A percentile compares a stretch with the other conserved stretches of the same genome.
phyloP scores from a whole-genome alignment of 2,797 vertebrate genomes.

The Danio jaintianensis region DNA sequence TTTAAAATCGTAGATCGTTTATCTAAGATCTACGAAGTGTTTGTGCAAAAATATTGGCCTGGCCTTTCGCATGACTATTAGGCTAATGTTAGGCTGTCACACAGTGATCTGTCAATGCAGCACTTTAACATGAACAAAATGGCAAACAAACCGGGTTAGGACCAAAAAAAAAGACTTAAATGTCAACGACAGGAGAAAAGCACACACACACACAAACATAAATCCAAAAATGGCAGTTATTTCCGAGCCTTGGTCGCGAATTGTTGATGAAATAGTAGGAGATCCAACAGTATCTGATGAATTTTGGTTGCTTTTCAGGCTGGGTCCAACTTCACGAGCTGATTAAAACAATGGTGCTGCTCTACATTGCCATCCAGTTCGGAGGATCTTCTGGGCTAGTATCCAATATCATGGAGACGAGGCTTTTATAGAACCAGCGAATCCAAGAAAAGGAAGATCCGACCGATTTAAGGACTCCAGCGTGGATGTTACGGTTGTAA shows the following conservation, averaged over 20 bases:
- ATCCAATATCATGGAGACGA: not conserved
- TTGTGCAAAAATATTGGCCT: not conserved
- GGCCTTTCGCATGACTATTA: not conserved
- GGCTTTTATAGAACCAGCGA: not conserved
- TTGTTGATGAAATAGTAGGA: not conserved
- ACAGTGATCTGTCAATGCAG: slow-evolving; percentile 11
- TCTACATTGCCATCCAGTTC: slow-evolving; percentile 15
- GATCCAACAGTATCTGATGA: slow-evolving; percentile 3
- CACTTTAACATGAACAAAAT: slow-evolving; percentile 5
- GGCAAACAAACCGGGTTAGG: slow-evolving; percentile 6
- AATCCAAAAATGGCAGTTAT: not conserved
- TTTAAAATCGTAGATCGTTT: not conserved
- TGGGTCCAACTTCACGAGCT: slow-evolving; percentile 43
- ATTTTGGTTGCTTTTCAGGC: slow-evolving; percentile 39
- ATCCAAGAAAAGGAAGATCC: not conserved
- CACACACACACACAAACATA: not conserved
- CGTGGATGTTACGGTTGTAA: slow-evolving; percentile 12
- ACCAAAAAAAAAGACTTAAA: not conserved
- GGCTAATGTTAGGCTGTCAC: not conserved
- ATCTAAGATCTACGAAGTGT: not conserved
- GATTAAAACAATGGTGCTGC: slow-evolving; percentile 41
- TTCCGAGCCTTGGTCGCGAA: not conserved
- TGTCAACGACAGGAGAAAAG: not conserved
- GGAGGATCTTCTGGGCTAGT: not conserved
- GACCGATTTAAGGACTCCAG: slow-evolving; percentile 31